Conservation (phyloP, 2,113 vertebrate species). For the Aldabrachelys gigantea region DNA sequence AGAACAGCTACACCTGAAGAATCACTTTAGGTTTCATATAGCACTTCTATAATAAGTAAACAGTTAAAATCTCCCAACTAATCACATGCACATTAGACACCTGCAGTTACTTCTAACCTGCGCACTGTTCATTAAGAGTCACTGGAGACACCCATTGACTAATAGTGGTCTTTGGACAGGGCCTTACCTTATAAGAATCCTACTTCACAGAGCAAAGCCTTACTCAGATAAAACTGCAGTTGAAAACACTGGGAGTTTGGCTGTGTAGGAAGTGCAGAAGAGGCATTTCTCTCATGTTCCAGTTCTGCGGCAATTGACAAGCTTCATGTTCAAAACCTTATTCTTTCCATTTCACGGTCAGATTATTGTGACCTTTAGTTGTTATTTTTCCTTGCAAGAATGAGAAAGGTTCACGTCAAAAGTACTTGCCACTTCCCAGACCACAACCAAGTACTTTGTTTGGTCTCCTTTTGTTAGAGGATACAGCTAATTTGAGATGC, state of each 20-base stretch:
- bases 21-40: background rate
- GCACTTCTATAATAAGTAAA: background rate
- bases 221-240: background rate
- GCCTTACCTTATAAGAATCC: background rate
- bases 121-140: background rate
- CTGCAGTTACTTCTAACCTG: background rate
- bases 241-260: background rate
- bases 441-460: background rate
- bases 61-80: background rate
- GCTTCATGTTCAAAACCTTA: background rate
- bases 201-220: background rate
- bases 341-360: too few species aligned
- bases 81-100: background rate
- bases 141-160: background rate
- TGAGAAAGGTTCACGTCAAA: background rate
- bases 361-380: background rate
- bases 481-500: slow-evolving; percentile 8
- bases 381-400: background rate
- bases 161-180: too few species aligned
- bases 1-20: background rate
- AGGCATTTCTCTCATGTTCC: background rate
- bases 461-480: background rate
- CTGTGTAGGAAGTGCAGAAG: background rate
- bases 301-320: background rate
- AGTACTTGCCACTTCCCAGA: background rate